Evolutionary conservation across 1,140 invertebrate species (phyloP).

Genomic region (Portunus trituberculatus): DNA sequence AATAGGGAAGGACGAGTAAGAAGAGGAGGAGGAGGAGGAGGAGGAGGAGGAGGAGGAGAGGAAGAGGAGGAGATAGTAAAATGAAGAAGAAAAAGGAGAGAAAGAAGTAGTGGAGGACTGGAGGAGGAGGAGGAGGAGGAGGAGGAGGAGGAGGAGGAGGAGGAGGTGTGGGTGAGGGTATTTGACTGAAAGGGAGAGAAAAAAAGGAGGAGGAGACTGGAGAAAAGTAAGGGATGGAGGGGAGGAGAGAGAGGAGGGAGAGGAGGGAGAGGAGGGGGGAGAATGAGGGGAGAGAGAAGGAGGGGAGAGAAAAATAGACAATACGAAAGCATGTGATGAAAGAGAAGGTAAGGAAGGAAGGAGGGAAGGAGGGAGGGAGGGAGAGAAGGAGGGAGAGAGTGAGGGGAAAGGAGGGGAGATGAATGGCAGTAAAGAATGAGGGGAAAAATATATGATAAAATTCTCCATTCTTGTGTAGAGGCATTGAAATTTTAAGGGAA

Average conservation of each 20-base stretch:
- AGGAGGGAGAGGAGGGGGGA: background rate
- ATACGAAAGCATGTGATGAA: background rate
- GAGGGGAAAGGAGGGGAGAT: background rate
- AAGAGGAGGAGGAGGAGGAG: background rate
- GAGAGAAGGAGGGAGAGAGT: background rate
- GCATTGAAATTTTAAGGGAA: too few species aligned
- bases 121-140: background rate
- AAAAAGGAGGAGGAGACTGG: background rate
- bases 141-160: background rate
- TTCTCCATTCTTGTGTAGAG: too few species aligned
- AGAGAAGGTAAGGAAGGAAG: background rate
- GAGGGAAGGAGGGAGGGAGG: background rate
- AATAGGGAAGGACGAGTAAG: constrained; percentile 53
- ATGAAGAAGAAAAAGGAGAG: background rate
- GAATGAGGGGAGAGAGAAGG: background rate
- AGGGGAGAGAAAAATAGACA: too few species aligned
- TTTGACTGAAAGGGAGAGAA: background rate
- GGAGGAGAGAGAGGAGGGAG: background rate
- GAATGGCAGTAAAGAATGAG: background rate
- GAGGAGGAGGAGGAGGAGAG: background rate
- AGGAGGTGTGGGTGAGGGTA: background rate
- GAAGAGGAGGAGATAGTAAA: constrained; percentile 1
- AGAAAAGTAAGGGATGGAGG: background rate
- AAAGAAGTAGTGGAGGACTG: constrained; percentile 49
- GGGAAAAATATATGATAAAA: background rate